These are phyloP conservation scores for Lordiphosa collinella DNA, from an alignment of 1,140 invertebrate species.

Conservation along the genomic window DNA sequence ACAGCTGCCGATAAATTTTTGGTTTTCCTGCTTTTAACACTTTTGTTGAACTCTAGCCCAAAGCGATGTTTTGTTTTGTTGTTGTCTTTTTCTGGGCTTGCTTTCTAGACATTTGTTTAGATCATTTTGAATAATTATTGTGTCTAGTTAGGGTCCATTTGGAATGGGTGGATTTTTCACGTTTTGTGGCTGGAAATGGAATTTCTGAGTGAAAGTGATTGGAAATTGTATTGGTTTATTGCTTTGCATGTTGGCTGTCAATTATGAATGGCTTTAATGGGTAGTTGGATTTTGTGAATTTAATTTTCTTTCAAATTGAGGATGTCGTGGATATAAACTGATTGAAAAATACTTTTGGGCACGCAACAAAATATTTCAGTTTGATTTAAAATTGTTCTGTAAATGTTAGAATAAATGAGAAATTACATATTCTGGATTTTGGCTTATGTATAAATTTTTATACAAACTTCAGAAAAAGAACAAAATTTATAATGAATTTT, in stretches of 20 bases:
- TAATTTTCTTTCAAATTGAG: not conserved
- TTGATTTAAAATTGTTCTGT: too few relatives aligned
- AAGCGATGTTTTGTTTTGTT: conserved; percentile 35
- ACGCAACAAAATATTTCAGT: too few relatives aligned
- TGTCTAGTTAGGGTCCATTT: not conserved
- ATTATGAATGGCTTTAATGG: conserved; percentile 26
- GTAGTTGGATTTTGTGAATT: not conserved
- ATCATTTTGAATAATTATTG: conserved; percentile 49
- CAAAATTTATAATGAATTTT: too few relatives aligned
- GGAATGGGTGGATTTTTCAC: conserved; percentile 1
- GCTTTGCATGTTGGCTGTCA: conserved; percentile 19
- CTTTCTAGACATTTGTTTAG: conserved; percentile 37
- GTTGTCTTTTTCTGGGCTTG: conserved; percentile 20
- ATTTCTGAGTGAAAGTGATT: conserved; percentile 33
- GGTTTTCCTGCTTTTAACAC: conserved; percentile 63
- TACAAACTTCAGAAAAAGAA: too few relatives aligned
- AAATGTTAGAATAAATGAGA: too few relatives aligned
- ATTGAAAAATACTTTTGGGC: not conserved
- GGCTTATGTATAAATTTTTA: too few relatives aligned
- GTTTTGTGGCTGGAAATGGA: not conserved
- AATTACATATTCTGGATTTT: too few relatives aligned
- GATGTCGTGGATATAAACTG: not conserved
- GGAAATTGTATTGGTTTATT: conserved; percentile 10
- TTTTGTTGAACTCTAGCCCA: conserved; percentile 38
- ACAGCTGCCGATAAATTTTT: conserved; percentile 74